Conservation (phyloP, 1,140 invertebrate genomes). For the Eumeta japonica region DNA sequence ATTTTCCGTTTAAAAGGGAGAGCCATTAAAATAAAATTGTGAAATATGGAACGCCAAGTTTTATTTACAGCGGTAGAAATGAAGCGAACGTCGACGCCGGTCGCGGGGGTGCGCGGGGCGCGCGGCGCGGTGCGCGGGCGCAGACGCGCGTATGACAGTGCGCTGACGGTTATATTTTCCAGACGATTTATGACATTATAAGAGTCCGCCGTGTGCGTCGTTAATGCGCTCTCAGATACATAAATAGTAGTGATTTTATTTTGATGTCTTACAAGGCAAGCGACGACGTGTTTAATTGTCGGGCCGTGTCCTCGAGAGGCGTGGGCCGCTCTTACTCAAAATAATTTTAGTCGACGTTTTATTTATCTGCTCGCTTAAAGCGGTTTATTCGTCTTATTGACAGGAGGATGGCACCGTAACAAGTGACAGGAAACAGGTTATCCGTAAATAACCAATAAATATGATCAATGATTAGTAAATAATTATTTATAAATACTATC, state of each 20-base stretch:
- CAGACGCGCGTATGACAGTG: constrained; percentile 44
- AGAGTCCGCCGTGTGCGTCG: constrained; percentile 35
- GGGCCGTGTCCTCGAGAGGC: constrained; percentile 28
- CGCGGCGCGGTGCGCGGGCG: constrained; percentile 20
- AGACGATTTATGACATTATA: constrained; percentile 56
- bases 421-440: not conserved
- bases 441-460: too few species aligned
- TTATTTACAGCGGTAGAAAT: constrained; percentile 51
- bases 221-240: constrained; percentile 49
- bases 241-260: constrained; percentile 55
- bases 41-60: constrained; percentile 51
- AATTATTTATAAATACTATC: too few species aligned
- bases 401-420: constrained; percentile 4
- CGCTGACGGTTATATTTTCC: constrained; percentile 54
- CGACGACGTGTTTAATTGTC: constrained; percentile 48
- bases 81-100: constrained; percentile 25
- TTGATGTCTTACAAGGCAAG: constrained; percentile 51
- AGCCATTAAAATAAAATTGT: constrained; percentile 54
- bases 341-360: constrained; percentile 21
- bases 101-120: constrained; percentile 2
- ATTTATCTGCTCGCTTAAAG: constrained; percentile 7
- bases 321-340: constrained; percentile 34
- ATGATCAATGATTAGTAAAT: too few species aligned
- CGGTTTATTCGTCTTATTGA: constrained; percentile 1
- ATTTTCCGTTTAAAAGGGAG: constrained; percentile 49